These are phyloP conservation scores for Drosophila azteca DNA, from an alignment of 1,140 invertebrate species.

Conservation along the genomic window DNA sequence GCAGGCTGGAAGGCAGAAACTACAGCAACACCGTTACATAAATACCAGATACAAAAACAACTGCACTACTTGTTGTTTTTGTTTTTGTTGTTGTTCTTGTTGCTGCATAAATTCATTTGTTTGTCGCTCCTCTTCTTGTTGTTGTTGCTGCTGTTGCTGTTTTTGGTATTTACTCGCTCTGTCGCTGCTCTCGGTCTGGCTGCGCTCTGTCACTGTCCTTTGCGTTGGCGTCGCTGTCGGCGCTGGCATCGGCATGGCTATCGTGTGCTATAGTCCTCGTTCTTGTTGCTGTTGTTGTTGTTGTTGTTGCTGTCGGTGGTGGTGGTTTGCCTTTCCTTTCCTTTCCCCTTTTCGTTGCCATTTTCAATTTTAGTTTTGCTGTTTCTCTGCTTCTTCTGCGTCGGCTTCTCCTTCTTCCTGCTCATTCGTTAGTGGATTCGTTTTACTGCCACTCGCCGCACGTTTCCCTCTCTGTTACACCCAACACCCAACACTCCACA, in stretches of 20 bases:
- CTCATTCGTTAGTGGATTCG: conserved; percentile 46
- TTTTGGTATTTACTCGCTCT: conserved; percentile 59
- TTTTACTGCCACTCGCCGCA: conserved; percentile 40
- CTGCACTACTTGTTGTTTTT: conserved; percentile 30
- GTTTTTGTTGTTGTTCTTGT: conserved; percentile 21
- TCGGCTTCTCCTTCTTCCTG: conserved; percentile 49
- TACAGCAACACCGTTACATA: conserved; percentile 72
- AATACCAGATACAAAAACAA: conserved; percentile 54
- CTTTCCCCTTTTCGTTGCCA: conserved; percentile 61
- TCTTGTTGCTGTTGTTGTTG: conserved; percentile 20
- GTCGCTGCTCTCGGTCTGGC: conserved; percentile 28
- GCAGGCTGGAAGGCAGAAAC: conserved; percentile 11
- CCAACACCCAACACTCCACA: conserved; percentile 26
- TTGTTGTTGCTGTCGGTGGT: conserved; percentile 22
- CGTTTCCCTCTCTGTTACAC: not conserved
- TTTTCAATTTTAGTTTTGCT: conserved; percentile 81
- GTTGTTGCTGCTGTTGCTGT: conserved; percentile 21
- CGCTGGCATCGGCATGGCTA: conserved; percentile 25
- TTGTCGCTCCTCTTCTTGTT: conserved; percentile 35
- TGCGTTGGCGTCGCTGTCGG: conserved; percentile 36
- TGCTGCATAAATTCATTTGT: conserved; percentile 76
- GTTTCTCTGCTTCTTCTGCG: conserved; percentile 47
- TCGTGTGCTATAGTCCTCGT: conserved; percentile 1
- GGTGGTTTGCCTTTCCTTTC: conserved; percentile 28
- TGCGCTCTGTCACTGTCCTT: conserved; percentile 47